phyloP scores from a whole-genome alignment of 2,888 invertebrate species.

The Hypercompe scribonia region DNA sequence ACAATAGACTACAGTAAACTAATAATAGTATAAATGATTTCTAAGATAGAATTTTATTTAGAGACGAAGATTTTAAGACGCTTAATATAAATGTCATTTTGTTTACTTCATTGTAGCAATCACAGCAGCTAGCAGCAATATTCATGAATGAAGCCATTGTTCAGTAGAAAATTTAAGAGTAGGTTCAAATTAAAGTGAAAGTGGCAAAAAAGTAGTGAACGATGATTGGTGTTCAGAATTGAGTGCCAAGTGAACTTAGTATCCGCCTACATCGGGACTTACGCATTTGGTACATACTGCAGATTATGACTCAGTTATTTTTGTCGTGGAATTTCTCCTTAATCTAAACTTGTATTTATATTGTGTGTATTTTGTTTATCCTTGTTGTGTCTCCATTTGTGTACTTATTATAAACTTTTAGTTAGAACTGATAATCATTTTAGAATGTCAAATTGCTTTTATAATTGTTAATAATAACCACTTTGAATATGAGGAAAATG shows the following conservation, averaged over 20 bases:
- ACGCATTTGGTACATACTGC: conserved; percentile 13
- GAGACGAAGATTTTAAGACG: too few species aligned
- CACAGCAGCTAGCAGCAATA: background rate
- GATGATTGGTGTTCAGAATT: conserved; percentile 10
- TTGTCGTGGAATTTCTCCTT: conserved; percentile 14
- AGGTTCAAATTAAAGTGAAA: conserved; percentile 23
- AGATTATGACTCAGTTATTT: conserved; percentile 18
- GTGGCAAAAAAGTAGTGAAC: conserved; percentile 18
- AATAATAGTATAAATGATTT: too few species aligned
- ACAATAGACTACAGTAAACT: too few species aligned
- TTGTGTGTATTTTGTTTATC: background rate
- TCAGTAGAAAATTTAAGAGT: conserved; percentile 18
- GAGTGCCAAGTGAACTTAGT: conserved; percentile 15
- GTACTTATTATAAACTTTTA: background rate
- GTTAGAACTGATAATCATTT: background rate
- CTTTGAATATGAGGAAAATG: background rate
- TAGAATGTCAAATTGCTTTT: background rate
- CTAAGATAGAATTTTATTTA: too few species aligned
- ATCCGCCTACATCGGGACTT: conserved; percentile 20
- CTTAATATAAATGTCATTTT: background rate
- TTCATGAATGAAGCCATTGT: conserved; percentile 8
- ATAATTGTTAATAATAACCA: background rate
- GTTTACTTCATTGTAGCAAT: background rate
- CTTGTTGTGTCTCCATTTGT: background rate
- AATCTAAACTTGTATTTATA: conserved; percentile 7